A percentile compares a stretch with the other conserved stretches of the same genome.
Conservation (phyloP, 2,113 vertebrate genomes). For the Alligator mississippiensis region DNA sequence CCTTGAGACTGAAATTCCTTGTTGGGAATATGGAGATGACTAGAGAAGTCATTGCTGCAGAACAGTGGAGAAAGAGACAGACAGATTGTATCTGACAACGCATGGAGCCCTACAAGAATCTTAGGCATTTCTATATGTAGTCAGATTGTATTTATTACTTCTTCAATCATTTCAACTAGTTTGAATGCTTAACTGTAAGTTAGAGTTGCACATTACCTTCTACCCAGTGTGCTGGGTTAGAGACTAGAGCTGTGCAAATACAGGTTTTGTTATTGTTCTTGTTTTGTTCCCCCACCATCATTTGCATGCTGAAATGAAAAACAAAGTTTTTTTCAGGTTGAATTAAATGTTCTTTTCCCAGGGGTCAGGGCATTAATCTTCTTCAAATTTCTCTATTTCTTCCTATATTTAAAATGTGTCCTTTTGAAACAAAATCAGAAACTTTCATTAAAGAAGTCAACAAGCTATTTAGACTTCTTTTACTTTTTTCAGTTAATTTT, state of each 20-base stretch:
- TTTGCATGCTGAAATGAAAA: no score
- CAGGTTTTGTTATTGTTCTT: neutral
- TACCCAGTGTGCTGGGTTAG: no score
- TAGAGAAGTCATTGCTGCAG: neutral
- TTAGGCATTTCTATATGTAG: neutral
- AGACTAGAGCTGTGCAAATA: neutral
- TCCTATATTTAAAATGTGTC: no score
- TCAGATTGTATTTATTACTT: neutral
- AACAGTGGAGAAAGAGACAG: neutral
- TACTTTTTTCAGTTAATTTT: no score
- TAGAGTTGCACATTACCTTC: neutral
- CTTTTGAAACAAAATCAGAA: no score
- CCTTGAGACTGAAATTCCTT: neutral
- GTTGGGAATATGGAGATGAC: neutral
- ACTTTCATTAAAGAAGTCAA: no score
- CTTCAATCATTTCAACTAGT: neutral
- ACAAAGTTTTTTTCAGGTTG: no score
- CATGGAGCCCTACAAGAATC: fast-evolving
- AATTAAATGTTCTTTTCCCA: no score
- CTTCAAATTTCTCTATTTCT: no score
- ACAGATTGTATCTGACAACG: fast-evolving
- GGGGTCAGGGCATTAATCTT: no score
- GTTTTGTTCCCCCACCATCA: no score
- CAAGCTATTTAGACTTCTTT: no score
- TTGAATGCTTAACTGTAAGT: neutral